These are phyloP conservation scores for Silurus glanis DNA, from an alignment of 2,113 vertebrate genomes.

Conservation along the genomic window DNA sequence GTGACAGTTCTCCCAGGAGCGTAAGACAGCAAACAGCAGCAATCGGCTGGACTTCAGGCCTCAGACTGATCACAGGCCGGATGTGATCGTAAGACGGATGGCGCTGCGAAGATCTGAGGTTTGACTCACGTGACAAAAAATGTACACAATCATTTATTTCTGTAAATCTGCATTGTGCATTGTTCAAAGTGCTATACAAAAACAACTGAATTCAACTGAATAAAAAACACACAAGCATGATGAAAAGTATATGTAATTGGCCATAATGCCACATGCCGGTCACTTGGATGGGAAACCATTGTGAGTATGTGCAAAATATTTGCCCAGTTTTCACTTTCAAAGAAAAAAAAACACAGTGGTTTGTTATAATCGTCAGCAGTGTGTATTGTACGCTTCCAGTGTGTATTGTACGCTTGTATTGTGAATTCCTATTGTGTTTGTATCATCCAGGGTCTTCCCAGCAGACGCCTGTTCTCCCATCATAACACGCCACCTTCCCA, in stretches of 20 bases:
- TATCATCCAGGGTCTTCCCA: conserved; percentile 71
- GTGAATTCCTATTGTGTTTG: neutral
- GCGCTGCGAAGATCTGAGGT: conserved; percentile 71
- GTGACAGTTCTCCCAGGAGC: conserved; percentile 66
- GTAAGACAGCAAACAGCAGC: conserved; percentile 62
- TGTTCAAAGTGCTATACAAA: too few relatives aligned
- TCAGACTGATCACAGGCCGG: conserved; percentile 62
- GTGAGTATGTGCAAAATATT: neutral
- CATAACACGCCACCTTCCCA: conserved; percentile 59
- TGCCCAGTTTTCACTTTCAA: too few relatives aligned
- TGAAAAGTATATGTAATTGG: neutral
- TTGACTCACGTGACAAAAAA: conserved; percentile 57
- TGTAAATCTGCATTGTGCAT: too few relatives aligned
- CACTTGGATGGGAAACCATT: neutral
- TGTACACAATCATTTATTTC: conserved; percentile 45
- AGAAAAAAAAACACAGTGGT: too few relatives aligned
- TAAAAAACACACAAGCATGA: neutral
- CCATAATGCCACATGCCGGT: neutral
- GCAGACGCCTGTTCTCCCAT: conserved; percentile 69
- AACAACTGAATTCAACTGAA: neutral
- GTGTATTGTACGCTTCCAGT: too few relatives aligned
- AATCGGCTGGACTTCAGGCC: conserved; percentile 65
- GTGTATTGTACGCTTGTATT: too few relatives aligned
- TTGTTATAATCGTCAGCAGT: too few relatives aligned
- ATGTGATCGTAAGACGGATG: conserved; percentile 60